Evolutionary conservation across 2,888 invertebrate species (phyloP), one percentile per base, ranked within the genome.

Genomic region (Microdon myrmicae): DNA sequence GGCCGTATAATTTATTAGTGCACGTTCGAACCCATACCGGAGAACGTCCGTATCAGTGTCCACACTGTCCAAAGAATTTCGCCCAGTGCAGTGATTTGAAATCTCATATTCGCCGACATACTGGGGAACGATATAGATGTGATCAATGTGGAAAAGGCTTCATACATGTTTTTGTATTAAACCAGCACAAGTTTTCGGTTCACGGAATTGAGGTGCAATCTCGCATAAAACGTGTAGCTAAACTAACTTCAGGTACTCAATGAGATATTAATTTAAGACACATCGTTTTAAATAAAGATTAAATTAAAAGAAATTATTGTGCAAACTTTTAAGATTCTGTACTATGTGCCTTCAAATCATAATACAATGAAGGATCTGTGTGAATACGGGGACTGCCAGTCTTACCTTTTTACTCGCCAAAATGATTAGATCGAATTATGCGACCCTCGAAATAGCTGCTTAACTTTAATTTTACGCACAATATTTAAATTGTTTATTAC

Each of bases 11-110:
- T 73, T 70, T 84, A 16, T 80, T 81, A 1, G 82, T 83, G 13
- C 84, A 84, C 67, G 81, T 81, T 75, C 73, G 83, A 34, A 82
- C 81, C 0, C 84, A 84, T 61, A 83, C 84, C 0, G 83, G 83
- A 0, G 76, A 76, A 44, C 69, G 72, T 28, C 83, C 83, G 1
- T 83, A 83, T 66, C 79, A 81, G 60, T 84, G 84, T 66, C 79
- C 81, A 7, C 81, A 83, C 67, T 84, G 84, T 56, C 80, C 81
- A 14, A 82, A 83, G 29, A 81, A 82, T 1, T 84, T 83, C 67
- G 81, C 83, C 0, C 83, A 83, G 68, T 81, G 83, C 12, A 83
- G 83, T 67, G 82, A 83, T 70, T 72, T 84, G 12, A 83, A 82
- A 60, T 80, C 83, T 0, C 83, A 84, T 61, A 78, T 83, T 13